Conservation (phyloP, 2,888 invertebrate genomes). For the Formica aserva region DNA sequence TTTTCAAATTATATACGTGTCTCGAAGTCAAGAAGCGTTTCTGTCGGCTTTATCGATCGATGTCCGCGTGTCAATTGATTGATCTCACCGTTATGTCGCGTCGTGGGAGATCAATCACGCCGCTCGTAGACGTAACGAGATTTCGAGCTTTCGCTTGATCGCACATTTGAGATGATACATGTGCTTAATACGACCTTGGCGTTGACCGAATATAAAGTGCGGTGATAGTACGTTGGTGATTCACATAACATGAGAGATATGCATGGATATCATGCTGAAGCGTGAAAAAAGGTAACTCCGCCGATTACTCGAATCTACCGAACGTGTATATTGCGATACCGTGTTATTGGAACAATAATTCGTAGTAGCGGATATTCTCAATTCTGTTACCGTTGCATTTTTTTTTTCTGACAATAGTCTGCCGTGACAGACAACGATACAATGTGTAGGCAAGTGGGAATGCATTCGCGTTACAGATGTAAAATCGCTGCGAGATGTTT, state of each 20-base stretch:
- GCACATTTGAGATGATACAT: background rate
- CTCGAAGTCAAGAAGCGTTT: background rate
- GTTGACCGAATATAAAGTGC: background rate
- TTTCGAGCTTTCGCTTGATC: background rate
- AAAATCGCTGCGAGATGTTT: background rate
- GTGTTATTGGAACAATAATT: background rate
- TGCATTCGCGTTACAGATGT: background rate
- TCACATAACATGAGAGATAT: constrained; percentile 1
- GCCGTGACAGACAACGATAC: background rate
- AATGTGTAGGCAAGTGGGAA: background rate
- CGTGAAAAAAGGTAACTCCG: constrained; percentile 16
- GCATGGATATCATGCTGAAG: background rate
- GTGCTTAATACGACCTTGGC: background rate
- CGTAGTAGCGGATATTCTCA: background rate
- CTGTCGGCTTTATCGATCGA: too few species aligned
- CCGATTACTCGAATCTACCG: constrained; percentile 13
- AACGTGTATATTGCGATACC: background rate
- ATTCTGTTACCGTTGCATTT: background rate
- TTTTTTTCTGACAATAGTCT: constrained; percentile 6
- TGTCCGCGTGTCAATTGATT: too few species aligned
- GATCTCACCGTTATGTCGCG: background rate
- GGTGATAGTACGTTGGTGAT: constrained; percentile 7
- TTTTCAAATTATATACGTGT: background rate
- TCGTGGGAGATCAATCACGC: background rate
- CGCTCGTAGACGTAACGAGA: background rate